Conservation (phyloP, 2,113 vertebrate species). For the Camelus bactrianus region DNA sequence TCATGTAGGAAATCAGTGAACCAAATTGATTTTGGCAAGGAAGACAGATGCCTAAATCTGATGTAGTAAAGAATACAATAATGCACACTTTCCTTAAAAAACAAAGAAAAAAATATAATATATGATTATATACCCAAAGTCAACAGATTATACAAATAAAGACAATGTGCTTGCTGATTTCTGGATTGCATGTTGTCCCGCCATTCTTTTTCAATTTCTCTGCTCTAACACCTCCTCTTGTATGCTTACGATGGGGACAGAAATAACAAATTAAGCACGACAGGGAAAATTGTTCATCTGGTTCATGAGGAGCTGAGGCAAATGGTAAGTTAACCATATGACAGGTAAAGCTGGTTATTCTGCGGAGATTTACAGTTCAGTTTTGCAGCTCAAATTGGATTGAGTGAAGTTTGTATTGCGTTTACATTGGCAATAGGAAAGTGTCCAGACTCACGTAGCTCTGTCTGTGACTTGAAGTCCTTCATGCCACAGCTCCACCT, state of each 20-base stretch:
- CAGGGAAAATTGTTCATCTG: not conserved
- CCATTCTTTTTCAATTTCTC: not conserved
- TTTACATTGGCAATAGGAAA: not conserved
- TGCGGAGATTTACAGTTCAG: not conserved
- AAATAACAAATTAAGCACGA: not conserved
- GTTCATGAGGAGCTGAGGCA: not conserved
- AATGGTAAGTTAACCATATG: not conserved
- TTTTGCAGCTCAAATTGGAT: not conserved
- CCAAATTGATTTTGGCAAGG: not conserved
- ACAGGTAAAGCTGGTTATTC: not conserved
- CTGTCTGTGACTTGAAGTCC: not conserved
- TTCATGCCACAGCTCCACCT: fast-evolving
- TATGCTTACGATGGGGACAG: not conserved
- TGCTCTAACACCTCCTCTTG: not conserved
- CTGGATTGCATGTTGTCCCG: not conserved
- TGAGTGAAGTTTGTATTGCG: not conserved
- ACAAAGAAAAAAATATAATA: not conserved
- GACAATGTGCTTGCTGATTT: not conserved
- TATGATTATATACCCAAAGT: not conserved
- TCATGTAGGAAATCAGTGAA: not conserved
- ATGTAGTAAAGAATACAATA: not conserved
- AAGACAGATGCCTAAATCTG: not conserved
- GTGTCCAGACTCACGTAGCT: not conserved
- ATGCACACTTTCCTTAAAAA: not conserved
- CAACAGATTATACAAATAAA: not conserved